Evolutionary conservation across 2,888 invertebrate genomes (phyloP), one percentile per base, ranked within the genome.

Genomic region (Phorcus lineatus): DNA sequence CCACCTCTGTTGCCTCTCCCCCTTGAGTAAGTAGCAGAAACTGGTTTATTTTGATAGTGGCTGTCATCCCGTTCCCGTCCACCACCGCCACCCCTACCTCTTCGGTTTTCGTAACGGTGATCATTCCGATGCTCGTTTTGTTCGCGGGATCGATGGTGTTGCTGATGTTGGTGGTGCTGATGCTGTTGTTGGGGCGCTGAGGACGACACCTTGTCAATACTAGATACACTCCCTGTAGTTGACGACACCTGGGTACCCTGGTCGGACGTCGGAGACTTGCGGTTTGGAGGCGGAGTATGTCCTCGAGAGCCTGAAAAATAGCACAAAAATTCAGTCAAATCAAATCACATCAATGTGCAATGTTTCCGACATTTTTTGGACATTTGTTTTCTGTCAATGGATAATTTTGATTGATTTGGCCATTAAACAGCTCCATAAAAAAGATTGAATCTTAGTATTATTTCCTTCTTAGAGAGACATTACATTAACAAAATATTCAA

Each of bases 211-310:
- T 70, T 67, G 31, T 66, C 67, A n/a, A 22, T 70, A 40, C 78
- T 78, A 52, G 67, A 54, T 24, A 67, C 67, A 52, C 54, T 78
- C 24, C 66, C 67, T 16, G 78, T 54, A 16, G 54, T 70, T 17
- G 76, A 76, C 54, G 76, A 76, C 57, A 83, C 96, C 94, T 97
- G 97, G 70, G 96, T 96, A 84, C 96, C 96, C 93, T 97, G 96
- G 93, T 98, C 97, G 86, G 95, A 95, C 1, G 97, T 96, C 24
- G 91, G 90, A 11, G 90, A 90, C 82, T 90, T 90, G 52, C 90
- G 84, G 74, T 83, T 90, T 9, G 88, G 86, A 28, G 92, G 90
- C 7, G 93, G 92, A 52, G 93, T 86, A 95, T 95, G 80, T 67
- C 91, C 90, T 77, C 92, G 86, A 40, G 92, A 92, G 76, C 90